Base-by-base conservation (phyloP, 1,140 invertebrate species). In the Andrena cerasifolii region DNA sequence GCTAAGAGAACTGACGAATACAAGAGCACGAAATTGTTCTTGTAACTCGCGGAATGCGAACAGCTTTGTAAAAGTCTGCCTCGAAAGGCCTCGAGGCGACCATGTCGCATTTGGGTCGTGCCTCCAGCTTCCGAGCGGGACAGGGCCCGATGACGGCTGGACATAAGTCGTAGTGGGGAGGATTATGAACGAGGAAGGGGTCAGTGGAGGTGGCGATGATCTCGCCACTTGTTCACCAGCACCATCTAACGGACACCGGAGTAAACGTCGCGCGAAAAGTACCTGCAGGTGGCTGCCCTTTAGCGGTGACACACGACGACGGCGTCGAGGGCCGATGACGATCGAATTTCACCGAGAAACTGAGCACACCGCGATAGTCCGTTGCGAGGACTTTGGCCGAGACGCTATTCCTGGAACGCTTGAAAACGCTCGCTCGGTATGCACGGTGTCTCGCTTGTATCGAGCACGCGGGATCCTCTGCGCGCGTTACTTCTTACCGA, bases 31-130 rank as follows among this genome's bases (percentile, higher is more conserved):
- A 80, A 87, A 86, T 84, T 87, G 82, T 88, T 90, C 88, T 89
- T 87, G 83, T 90, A 83, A 88, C 85, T 89, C 85, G 33, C 79
- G 86, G 87, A 86, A 80, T 72, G 76, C 72, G 76, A 85, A 88
- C 58, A 83, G 82, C 86, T 88, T 83, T 67, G 80, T 88, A 59
- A 87, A n/a, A 90, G 77, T 85, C 82, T 40, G 77, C 83, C 47
- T 87, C 88, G 45, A 90, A 88, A 77, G 74, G 56, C 63, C 75
- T 84, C 78, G 86, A 88, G 62, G 51, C 75, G 62, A 83, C 74
- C 7, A 47, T 86, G 51, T 66, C 83, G 53, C 80, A 84, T 71
- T 76, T 85, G 65, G 75, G 83, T 28, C 83, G 79, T 14, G 71
- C 85, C 5, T 70, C 85, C 49, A 87, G 75, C 58, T 85, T 85